Percentiles rank a stretch among this genome's conserved stretches.
Evolutionary conservation across 2,113 vertebrate genomes (phyloP).

Genomic region (Spilogale gracilis): DNA sequence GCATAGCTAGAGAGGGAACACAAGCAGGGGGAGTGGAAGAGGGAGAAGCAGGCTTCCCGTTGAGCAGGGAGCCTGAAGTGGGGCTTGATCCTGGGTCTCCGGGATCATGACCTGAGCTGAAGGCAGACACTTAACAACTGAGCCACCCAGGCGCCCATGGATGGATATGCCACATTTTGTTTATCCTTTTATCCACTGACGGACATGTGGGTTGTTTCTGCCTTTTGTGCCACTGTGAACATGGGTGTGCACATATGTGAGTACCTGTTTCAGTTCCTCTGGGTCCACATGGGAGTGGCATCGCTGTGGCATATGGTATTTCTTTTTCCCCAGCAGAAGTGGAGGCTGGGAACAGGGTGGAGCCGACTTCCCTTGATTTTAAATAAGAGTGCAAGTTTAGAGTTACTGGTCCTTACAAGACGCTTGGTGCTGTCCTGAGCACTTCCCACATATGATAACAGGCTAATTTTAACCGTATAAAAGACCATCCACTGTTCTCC

Average conservation of each 20-base stretch:
- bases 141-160: no score
- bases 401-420: background rate
- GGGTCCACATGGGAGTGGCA: background rate
- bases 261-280: background rate
- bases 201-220: background rate
- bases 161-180: background rate
- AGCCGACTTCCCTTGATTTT: background rate
- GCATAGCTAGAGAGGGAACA: no score
- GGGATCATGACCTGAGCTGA: no score
- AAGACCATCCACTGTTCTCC: background rate
- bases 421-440: background rate
- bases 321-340: background rate
- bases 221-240: background rate
- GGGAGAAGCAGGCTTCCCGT: no score
- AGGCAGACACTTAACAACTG: no score
- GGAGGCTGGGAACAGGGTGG: background rate
- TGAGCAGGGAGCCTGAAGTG: no score
- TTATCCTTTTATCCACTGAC: background rate
- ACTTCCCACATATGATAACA: background rate
- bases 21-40: no score
- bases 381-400: background rate
- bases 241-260: background rate
- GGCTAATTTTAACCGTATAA: background rate
- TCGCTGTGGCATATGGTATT: background rate
- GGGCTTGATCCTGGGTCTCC: no score